phyloP scores from a whole-genome alignment of 2,888 invertebrate species.

The Parelbella ahira region DNA sequence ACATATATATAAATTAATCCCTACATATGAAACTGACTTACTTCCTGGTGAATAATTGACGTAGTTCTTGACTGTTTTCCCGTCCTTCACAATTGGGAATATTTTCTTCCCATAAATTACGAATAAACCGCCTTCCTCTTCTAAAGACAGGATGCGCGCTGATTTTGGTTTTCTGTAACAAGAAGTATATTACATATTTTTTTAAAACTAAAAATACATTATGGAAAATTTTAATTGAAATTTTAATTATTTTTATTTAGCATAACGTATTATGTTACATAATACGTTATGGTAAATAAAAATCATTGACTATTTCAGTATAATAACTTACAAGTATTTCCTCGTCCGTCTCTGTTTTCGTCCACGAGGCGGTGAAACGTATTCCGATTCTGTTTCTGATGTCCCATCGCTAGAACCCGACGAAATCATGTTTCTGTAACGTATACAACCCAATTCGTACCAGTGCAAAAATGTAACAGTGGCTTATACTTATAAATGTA shows the following conservation, averaged over 20 bases:
- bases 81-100: slow-evolving; percentile 58
- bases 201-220: slow-evolving; percentile 2
- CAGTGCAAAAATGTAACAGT: too few species aligned
- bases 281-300: too few species aligned
- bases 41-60: slow-evolving; percentile 46
- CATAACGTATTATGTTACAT: too few species aligned
- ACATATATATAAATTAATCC: too few species aligned
- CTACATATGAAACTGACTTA: too few species aligned
- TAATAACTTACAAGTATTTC: slow-evolving; percentile 62
- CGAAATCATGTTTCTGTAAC: slow-evolving; percentile 26
- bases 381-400: slow-evolving; percentile 49
- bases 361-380: slow-evolving; percentile 52
- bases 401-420: slow-evolving; percentile 55
- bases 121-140: slow-evolving; percentile 59
- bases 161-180: slow-evolving; percentile 59
- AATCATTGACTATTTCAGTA: too few species aligned
- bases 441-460: too few species aligned
- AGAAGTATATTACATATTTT: too few species aligned
- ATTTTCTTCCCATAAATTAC: slow-evolving; percentile 59
- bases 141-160: slow-evolving; percentile 48
- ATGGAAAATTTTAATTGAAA: too few species aligned
- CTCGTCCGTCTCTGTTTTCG: slow-evolving; percentile 40
- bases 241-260: too few species aligned
- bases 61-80: slow-evolving; percentile 49
- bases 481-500: too few species aligned